Percentiles rank a stretch among this genome's conserved stretches.
Evolutionary conservation across 2,113 vertebrate species (phyloP).

Genomic region (Toxotes chatareus): DNA sequence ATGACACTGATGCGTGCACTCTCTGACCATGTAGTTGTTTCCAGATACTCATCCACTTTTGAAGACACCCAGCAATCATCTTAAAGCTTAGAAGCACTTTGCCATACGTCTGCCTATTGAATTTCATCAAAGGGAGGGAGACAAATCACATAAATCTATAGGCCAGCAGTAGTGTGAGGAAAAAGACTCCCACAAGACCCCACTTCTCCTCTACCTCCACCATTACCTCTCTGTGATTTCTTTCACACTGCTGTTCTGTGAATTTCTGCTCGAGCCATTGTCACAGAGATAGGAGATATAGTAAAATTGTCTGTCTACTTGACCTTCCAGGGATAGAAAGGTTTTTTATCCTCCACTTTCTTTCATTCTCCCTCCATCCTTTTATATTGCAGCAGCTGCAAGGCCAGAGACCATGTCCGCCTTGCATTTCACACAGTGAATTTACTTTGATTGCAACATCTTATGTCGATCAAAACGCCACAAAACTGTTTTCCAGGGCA

Average conservation of each 20-base stretch:
- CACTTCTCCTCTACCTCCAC: conserved; percentile 35
- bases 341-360: conserved; percentile 61
- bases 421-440: conserved; percentile 47
- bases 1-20: background rate
- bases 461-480: conserved; percentile 35
- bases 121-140: conserved; percentile 61
- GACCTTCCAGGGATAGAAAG: conserved; percentile 71
- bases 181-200: conserved; percentile 52
- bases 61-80: conserved; percentile 5
- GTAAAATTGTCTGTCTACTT: conserved; percentile 66
- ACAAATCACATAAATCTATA: conserved; percentile 59
- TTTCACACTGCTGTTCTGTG: conserved; percentile 52
- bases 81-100: conserved; percentile 35
- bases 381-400: conserved; percentile 58
- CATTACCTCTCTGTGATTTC: conserved; percentile 65
- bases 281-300: conserved; percentile 54
- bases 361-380: conserved; percentile 47
- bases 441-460: conserved; percentile 54
- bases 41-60: conserved; percentile 3
- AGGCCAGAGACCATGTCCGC: conserved; percentile 55
- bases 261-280: conserved; percentile 60
- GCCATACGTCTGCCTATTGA: conserved; percentile 30
- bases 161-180: conserved; percentile 34
- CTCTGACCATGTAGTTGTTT: background rate
- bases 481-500: conserved; percentile 16